Evolutionary conservation across 2,888 invertebrate species (phyloP).

Genomic region (Scaptomyza flava): DNA sequence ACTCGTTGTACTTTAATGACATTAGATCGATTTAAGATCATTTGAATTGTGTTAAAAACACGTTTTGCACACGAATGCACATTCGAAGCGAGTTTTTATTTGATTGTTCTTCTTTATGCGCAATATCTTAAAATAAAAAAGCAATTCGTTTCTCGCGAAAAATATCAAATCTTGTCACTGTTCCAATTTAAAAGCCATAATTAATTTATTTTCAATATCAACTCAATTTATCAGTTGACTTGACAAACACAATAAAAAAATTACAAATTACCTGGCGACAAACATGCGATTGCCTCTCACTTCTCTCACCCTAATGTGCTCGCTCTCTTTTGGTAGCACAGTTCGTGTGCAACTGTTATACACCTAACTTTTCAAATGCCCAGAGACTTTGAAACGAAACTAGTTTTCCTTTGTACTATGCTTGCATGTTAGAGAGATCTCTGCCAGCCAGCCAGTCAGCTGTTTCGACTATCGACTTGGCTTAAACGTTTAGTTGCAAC

Average conservation of each 20-base stretch:
- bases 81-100: not conserved
- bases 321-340: constrained; percentile 33
- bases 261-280: constrained; percentile 57
- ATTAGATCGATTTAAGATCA: constrained; percentile 21
- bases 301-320: not conserved
- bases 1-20: constrained; percentile 33
- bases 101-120: constrained; percentile 1
- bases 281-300: constrained; percentile 20
- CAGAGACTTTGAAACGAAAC: constrained; percentile 67
- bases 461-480: constrained; percentile 63
- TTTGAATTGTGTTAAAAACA: constrained; percentile 25
- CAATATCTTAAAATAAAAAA: constrained; percentile 4
- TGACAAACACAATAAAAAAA: constrained; percentile 71
- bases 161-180: constrained; percentile 20
- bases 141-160: constrained; percentile 11
- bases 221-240: constrained; percentile 79
- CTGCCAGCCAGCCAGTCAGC: constrained; percentile 47
- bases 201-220: constrained; percentile 81
- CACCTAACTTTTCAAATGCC: constrained; percentile 62
- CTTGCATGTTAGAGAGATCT: constrained; percentile 38
- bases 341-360: constrained; percentile 57
- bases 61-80: constrained; percentile 5
- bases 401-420: constrained; percentile 61
- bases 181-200: constrained; percentile 60
- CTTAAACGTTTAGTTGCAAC: constrained; percentile 49